These are phyloP conservation scores for Apistogramma diplotaenia DNA, from an alignment of 2,113 vertebrate species.

Conservation along the genomic window DNA sequence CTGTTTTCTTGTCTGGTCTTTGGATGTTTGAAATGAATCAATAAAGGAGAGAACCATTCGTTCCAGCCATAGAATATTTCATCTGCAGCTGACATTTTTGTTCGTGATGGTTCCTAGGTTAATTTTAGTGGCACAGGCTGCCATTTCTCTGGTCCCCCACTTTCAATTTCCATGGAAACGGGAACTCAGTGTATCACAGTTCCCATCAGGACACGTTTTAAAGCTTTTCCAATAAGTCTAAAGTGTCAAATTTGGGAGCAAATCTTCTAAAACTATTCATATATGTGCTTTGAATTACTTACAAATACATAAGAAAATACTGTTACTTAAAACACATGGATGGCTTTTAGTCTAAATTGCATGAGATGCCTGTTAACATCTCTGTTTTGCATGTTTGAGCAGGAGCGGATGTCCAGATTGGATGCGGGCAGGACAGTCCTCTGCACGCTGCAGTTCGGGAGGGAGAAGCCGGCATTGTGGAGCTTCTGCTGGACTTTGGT, in stretches of 20 bases:
- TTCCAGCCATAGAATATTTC: background rate
- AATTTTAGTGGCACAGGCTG: background rate
- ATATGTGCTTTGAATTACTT: background rate
- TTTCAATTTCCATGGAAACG: background rate
- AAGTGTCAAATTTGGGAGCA: background rate
- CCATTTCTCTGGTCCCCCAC: background rate
- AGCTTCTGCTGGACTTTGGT: slow-evolving; percentile 86
- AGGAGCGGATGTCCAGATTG: slow-evolving; percentile 83
- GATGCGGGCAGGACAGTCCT: slow-evolving; percentile 81
- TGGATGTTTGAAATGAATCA: background rate
- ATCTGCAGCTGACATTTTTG: background rate
- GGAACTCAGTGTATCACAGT: background rate
- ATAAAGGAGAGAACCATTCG: background rate
- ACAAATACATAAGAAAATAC: background rate
- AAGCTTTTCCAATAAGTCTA: background rate
- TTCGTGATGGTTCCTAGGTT: background rate
- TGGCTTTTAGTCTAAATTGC: background rate
- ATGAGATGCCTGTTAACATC: background rate
- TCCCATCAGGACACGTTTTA: background rate
- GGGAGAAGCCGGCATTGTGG: slow-evolving; percentile 71
- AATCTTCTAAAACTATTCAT: background rate
- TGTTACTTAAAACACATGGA: background rate
- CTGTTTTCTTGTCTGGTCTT: background rate
- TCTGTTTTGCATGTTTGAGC: background rate
- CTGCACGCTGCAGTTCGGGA: slow-evolving; percentile 82